Evolutionary conservation across 2,113 vertebrate species (phyloP).

Genomic region (Epinephelus moara): DNA sequence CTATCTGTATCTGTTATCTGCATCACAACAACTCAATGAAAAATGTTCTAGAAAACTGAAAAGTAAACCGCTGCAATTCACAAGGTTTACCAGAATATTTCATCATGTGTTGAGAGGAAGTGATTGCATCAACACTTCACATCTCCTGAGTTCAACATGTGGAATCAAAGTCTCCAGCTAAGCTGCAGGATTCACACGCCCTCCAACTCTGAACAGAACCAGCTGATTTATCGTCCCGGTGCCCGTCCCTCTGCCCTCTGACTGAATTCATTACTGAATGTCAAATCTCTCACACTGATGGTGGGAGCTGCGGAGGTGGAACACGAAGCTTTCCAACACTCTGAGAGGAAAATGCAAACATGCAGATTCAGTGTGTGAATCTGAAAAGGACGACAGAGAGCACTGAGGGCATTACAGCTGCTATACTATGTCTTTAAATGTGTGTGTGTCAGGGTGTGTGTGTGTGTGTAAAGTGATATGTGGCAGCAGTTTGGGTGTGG

Average conservation of each 20-base stretch:
- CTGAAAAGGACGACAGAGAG: background rate
- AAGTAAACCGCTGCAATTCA: background rate
- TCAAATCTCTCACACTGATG: background rate
- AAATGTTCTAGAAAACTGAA: background rate
- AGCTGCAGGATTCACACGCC: background rate
- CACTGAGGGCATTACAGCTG: background rate
- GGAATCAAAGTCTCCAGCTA: background rate
- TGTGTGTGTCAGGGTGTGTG: conserved; percentile 14
- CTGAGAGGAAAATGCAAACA: background rate
- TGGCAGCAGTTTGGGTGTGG: conserved; percentile 55
- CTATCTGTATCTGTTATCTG: no score
- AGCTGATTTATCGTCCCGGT: background rate
- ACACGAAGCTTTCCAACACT: background rate
- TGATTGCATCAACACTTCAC: background rate
- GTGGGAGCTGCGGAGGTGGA: background rate
- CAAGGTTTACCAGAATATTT: background rate
- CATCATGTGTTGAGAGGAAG: background rate
- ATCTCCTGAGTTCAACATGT: no score
- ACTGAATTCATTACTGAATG: background rate
- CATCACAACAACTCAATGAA: no score
- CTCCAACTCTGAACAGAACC: background rate
- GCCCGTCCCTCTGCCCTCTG: background rate
- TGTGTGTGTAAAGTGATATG: conserved; percentile 31
- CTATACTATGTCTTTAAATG: background rate
- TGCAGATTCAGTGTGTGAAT: background rate